Percentiles rank a stretch among this genome's conserved stretches.
Evolutionary conservation across 1,140 invertebrate species (phyloP).

Genomic region (Pogonus chalceus): DNA sequence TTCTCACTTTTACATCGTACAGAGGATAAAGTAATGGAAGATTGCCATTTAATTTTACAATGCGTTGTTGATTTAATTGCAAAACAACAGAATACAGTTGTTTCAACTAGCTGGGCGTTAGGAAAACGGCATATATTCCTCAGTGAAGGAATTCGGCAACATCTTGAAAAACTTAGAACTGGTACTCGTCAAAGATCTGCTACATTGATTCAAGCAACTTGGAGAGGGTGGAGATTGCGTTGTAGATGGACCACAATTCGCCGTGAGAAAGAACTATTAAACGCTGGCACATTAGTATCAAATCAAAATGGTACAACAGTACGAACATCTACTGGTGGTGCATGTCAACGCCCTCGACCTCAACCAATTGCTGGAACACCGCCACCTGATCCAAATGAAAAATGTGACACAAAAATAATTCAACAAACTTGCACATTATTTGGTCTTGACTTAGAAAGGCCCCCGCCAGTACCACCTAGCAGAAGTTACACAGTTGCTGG

Average conservation of each 20-base stretch:
- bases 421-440: slow-evolving; percentile 83
- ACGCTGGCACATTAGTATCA: slow-evolving; percentile 10
- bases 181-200: slow-evolving; percentile 70
- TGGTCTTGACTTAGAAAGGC: slow-evolving; percentile 79
- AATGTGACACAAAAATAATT: slow-evolving; percentile 76
- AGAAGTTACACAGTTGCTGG: slow-evolving; percentile 81
- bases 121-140: slow-evolving; percentile 89
- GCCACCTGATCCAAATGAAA: slow-evolving; percentile 60
- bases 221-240: slow-evolving; percentile 68
- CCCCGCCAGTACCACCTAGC: slow-evolving; percentile 80
- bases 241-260: slow-evolving; percentile 56
- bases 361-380: slow-evolving; percentile 82
- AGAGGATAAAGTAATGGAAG: slow-evolving; percentile 73
- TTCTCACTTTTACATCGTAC: slow-evolving; percentile 60
- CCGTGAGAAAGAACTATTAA: slow-evolving; percentile 32
- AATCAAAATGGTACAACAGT: slow-evolving; percentile 8
- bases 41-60: slow-evolving; percentile 68
- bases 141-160: slow-evolving; percentile 85
- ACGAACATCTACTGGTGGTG: slow-evolving; percentile 21
- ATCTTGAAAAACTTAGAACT: slow-evolving; percentile 68
- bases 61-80: slow-evolving; percentile 37
- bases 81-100: slow-evolving; percentile 43
- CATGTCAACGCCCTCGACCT: slow-evolving; percentile 52
- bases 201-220: slow-evolving; percentile 64
- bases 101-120: slow-evolving; percentile 75